These are phyloP conservation scores for Drosophila novamexicana DNA, from an alignment of 1,140 invertebrate genomes.

Conservation along the genomic window DNA sequence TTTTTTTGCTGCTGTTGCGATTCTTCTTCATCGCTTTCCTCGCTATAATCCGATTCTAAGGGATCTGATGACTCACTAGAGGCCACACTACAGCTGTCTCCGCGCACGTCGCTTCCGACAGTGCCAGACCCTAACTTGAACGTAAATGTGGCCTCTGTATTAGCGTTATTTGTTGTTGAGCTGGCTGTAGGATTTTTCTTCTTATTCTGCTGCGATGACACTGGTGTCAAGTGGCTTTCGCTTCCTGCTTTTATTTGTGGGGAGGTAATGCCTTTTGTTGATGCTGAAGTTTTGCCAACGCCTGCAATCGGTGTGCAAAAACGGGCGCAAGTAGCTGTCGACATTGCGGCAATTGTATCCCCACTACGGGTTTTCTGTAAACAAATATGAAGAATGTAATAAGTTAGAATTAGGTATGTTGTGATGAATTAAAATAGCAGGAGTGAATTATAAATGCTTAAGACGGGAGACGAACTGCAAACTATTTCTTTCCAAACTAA, in stretches of 20 bases:
- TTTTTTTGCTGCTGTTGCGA: constrained; percentile 38
- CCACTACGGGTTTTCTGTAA: no score
- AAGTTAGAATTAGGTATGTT: no score
- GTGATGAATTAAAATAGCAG: no score
- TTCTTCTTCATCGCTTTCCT: constrained; percentile 64
- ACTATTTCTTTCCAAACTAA: no score
- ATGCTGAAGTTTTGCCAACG: constrained; percentile 32
- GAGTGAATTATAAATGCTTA: no score
- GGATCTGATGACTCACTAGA: constrained; percentile 83
- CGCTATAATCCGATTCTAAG: constrained; percentile 78
- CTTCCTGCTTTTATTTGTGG: constrained; percentile 65
- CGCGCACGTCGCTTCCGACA: constrained; percentile 11
- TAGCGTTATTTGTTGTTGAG: constrained; percentile 54
- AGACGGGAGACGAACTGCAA: no score
- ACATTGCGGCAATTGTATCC: constrained; percentile 53
- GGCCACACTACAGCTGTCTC: constrained; percentile 53
- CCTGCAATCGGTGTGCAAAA: constrained; percentile 62
- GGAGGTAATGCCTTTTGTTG: constrained; percentile 53
- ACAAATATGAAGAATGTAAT: no score
- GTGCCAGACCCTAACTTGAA: constrained; percentile 67
- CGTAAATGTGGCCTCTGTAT: constrained; percentile 76
- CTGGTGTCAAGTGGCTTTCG: constrained; percentile 60
- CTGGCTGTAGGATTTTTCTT: constrained; percentile 51
- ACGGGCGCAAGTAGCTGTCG: constrained; percentile 71
- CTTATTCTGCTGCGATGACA: constrained; percentile 37